Conservation (phyloP, 2,113 vertebrate species). For the Sturnira hondurensis region DNA sequence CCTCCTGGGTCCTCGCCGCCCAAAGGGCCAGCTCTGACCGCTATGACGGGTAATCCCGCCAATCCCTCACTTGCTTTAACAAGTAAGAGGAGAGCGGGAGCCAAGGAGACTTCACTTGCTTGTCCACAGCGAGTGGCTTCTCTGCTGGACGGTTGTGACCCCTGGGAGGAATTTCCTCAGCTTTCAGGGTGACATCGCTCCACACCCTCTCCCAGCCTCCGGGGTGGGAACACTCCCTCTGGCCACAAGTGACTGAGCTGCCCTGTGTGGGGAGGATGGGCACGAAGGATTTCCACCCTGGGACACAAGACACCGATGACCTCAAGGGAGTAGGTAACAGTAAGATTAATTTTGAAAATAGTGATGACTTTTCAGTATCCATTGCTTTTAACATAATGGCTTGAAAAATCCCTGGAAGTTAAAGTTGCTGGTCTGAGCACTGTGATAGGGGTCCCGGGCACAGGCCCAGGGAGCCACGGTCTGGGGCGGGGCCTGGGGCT, state of each 20-base stretch:
- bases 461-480: fast-evolving
- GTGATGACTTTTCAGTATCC: not conserved
- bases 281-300: not conserved
- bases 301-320: not conserved
- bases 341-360: not conserved
- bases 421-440: not conserved
- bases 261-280: too few species aligned
- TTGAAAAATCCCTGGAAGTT: not conserved
- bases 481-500: not conserved
- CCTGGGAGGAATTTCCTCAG: fast-evolving
- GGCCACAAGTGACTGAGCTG: fast-evolving
- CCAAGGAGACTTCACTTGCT: not conserved
- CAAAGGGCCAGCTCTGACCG: fast-evolving
- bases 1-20: not conserved
- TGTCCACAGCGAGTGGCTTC: not conserved
- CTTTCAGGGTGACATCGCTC: fast-evolving
- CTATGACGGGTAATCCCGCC: fast-evolving
- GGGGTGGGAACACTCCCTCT: fast-evolving
- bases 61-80: not conserved
- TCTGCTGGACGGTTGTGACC: fast-evolving
- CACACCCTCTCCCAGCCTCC: not conserved
- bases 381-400: not conserved
- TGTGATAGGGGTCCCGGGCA: fast-evolving
- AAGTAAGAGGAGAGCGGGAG: not conserved
- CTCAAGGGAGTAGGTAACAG: fast-evolving